Percentiles rank a stretch among this genome's conserved stretches.
Evolutionary conservation across 2,113 vertebrate genomes (phyloP).

Genomic region (Phainopepla nitens): DNA sequence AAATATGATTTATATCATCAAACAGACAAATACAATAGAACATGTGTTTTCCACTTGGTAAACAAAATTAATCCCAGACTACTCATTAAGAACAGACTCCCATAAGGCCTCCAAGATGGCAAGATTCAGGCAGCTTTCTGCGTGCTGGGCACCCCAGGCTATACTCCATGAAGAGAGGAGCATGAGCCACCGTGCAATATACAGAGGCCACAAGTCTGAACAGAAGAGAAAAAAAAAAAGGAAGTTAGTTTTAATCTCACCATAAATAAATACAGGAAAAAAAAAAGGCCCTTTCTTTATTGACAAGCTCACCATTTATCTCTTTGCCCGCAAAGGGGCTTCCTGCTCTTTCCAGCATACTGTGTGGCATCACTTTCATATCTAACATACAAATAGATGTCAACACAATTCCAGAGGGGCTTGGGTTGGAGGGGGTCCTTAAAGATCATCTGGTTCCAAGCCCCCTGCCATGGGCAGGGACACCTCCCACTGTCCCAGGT

Average conservation of each 20-base stretch:
- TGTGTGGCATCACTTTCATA: neutral
- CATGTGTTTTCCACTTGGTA: constrained; percentile 47
- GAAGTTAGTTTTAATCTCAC: neutral
- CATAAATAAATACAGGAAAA: neutral
- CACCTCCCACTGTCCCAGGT: rapidly evolving
- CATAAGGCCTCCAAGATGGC: neutral
- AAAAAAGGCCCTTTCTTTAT: neutral
- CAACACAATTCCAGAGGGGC: neutral
- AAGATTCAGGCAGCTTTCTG: neutral
- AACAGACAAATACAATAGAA: constrained; percentile 29
- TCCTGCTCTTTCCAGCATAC: neutral
- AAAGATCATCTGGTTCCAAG: neutral
- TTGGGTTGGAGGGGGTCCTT: no score
- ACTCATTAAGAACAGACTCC: constrained; percentile 1
- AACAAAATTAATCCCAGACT: constrained; percentile 23
- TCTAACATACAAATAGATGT: no score
- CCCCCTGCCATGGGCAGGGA: rapidly evolving
- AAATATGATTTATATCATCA: constrained; percentile 26
- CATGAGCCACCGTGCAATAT: neutral
- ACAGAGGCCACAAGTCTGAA: neutral
- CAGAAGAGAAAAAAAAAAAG: neutral
- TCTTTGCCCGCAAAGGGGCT: neutral
- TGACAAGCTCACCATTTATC: neutral
- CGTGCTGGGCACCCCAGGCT: neutral
- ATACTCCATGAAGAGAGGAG: neutral